Base-by-base conservation (phyloP, 2,888 invertebrate species). In the Nymphalis polychloros region DNA sequence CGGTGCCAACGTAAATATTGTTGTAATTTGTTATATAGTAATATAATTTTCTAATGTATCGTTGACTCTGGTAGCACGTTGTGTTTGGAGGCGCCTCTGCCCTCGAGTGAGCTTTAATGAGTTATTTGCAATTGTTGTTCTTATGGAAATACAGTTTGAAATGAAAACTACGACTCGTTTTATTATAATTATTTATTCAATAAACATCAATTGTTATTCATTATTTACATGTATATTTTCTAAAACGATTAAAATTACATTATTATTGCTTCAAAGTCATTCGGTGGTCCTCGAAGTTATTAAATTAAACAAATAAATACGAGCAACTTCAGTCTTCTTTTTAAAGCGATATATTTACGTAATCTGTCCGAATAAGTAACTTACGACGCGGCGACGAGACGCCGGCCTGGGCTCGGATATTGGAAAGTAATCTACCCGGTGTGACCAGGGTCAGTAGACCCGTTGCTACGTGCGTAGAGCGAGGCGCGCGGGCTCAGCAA, bases 381-480 rank as follows among this genome's bases (percentile, higher is more conserved):
- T 17, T 27, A 17, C 17, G 27, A 27, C 13, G 20, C 50, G 19
- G 10, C 10, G 50, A 19, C 2, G 50, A 50, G 50, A 53, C 23
- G 4, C 13, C 23, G 23, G 16, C 1, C 53, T 27, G 23, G 8
- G 17, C 17, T n/a, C 55, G 7, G 17, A 5, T 57, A 41, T 0
- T 17, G 19, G 49, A 10, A n/a, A 20, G n/a, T 7, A 17, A 17
- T 55, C 27, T 16, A 52, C 13, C n/a, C 20, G 13, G 57, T 3
- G 19, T 10, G 57, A 31, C 35, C n/a, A 57, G 57, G 19, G 10
- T 2, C 8, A 19, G 57, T 13, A 19, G 57, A 13, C 5, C 57
- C 89, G 49, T 95, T 81, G 91, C 95, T 93, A 46, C 93, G 86
- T 46, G 94, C 92, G 74, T 96, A 95, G 27, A 93, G 87, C 19